phyloP scores from a whole-genome alignment of 1,140 invertebrate species.

The Hyles vespertilio region DNA sequence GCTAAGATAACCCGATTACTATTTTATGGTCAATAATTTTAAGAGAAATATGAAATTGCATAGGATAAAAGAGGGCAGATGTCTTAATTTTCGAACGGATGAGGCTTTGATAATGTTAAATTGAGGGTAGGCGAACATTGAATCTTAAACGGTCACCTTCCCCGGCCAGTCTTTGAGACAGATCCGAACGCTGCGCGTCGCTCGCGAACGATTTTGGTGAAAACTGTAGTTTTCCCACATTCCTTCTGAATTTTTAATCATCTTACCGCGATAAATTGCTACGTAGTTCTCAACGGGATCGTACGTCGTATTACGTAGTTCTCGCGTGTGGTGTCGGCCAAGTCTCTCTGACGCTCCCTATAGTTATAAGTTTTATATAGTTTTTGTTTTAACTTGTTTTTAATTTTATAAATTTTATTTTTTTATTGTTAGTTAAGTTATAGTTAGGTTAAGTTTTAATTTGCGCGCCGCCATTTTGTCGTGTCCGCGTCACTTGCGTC shows the following conservation, averaged over 20 bases:
- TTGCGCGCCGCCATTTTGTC: slow-evolving; percentile 54
- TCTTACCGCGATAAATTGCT: slow-evolving; percentile 1
- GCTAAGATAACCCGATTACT: no score
- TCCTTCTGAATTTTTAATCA: background rate
- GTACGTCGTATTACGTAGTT: slow-evolving; percentile 1
- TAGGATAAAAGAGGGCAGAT: no score
- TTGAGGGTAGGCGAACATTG: slow-evolving; percentile 23
- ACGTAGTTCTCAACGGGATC: slow-evolving; percentile 13
- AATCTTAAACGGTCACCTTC: background rate
- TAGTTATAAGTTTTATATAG: slow-evolving; percentile 13
- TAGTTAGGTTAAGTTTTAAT: slow-evolving; percentile 33
- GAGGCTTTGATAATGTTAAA: background rate
- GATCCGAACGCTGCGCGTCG: slow-evolving; percentile 31
- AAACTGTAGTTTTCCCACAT: slow-evolving; percentile 26
- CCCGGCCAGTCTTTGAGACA: slow-evolving; percentile 46
- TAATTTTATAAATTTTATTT: slow-evolving; percentile 33
- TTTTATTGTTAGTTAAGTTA: slow-evolving; percentile 27
- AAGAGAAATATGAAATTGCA: no score
- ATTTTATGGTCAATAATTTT: no score
- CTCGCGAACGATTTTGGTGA: slow-evolving; percentile 26
- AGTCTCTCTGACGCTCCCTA: slow-evolving; percentile 17
- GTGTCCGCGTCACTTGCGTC: slow-evolving; percentile 22
- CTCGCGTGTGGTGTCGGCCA: slow-evolving; percentile 1
- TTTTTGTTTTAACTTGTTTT: slow-evolving; percentile 25
- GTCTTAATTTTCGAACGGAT: no score